These are phyloP conservation scores for Tragelaphus strepsiceros DNA, from an alignment of 2,113 vertebrate genomes.

Conservation along the genomic window DNA sequence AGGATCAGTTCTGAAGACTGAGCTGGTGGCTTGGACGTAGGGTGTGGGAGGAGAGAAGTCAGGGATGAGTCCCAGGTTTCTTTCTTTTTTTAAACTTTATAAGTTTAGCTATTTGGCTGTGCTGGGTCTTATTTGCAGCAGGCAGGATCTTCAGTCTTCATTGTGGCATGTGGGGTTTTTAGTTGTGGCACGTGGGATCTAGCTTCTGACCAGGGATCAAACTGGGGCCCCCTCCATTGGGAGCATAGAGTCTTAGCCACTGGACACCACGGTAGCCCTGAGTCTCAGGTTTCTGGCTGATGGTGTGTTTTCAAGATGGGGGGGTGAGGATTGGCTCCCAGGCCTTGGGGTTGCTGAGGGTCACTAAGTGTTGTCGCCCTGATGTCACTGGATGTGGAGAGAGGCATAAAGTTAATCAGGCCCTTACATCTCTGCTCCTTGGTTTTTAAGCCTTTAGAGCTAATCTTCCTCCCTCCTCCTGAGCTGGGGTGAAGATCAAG, in stretches of 20 bases:
- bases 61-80: neutral
- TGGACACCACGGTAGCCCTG: neutral
- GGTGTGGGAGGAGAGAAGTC: neutral
- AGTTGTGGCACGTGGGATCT: neutral
- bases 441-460: constrained; percentile 54
- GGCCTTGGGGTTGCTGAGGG: neutral
- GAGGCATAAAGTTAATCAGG: constrained; percentile 26
- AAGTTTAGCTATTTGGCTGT: neutral
- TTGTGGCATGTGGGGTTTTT: neutral
- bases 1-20: neutral
- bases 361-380: neutral
- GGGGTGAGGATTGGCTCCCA: neutral
- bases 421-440: constrained; percentile 36
- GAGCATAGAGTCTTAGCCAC: neutral
- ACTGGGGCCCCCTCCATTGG: neutral
- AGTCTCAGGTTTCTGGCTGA: neutral
- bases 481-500: constrained; percentile 14
- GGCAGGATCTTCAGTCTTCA: neutral
- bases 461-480: constrained; percentile 54
- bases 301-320: neutral
- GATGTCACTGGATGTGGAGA: neutral
- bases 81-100: neutral
- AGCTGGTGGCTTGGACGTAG: neutral
- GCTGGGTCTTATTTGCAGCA: neutral
- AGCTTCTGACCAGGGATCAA: neutral